Conservation (phyloP, 2,113 vertebrate species). For the Dissostichus mawsoni region DNA sequence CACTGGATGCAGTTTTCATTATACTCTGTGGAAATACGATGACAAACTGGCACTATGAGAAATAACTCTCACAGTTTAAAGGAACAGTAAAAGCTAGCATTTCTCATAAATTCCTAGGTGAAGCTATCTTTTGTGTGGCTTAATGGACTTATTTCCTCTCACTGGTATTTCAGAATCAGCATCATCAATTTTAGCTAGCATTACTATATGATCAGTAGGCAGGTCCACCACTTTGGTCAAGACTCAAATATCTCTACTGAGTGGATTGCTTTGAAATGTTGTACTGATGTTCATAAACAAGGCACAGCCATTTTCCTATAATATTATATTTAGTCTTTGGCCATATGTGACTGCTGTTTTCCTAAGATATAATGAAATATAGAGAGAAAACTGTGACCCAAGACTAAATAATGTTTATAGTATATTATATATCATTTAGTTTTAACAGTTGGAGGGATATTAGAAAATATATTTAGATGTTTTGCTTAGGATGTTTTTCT, state of each 20-base stretch:
- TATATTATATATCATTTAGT: too few species aligned
- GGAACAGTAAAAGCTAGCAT: not conserved
- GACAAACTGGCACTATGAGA: conserved; percentile 33
- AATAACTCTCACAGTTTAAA: conserved; percentile 7
- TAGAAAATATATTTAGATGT: too few species aligned
- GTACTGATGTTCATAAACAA: too few species aligned
- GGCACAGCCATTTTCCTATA: too few species aligned
- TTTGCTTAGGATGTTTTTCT: too few species aligned
- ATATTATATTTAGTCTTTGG: too few species aligned
- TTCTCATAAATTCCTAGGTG: conserved; percentile 20
- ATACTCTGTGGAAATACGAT: conserved; percentile 38
- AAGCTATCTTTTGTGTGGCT: not conserved
- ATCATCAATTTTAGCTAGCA: not conserved
- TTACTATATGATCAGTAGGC: not conserved
- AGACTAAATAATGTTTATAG: too few species aligned
- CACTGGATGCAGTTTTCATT: conserved; percentile 44
- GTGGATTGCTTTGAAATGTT: too few species aligned
- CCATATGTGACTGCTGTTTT: too few species aligned
- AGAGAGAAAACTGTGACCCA: too few species aligned
- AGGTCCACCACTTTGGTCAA: not conserved
- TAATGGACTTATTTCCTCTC: conserved; percentile 6
- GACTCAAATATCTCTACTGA: not conserved
- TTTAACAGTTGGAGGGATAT: too few species aligned
- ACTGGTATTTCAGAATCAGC: not conserved
- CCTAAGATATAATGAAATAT: too few species aligned